phyloP scores from a whole-genome alignment of 92 coral and sea anemone genomes.

The Epizoanthus stellaris region DNA sequence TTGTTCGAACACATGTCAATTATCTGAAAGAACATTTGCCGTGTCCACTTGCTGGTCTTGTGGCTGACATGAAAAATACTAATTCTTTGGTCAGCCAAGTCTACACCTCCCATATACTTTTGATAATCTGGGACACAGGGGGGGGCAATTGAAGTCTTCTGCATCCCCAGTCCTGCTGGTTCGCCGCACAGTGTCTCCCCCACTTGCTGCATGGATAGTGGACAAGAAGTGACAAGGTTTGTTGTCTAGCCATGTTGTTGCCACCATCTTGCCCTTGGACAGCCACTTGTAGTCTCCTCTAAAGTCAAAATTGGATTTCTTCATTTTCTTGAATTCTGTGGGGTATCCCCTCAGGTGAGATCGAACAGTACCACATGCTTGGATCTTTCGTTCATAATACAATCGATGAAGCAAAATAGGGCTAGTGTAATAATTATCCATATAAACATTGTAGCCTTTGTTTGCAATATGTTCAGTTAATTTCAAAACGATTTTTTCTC shows the following conservation, averaged over 20 bases:
- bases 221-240: not conserved
- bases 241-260: no score
- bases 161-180: not conserved
- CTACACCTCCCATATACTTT: not conserved
- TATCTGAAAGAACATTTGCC: not conserved
- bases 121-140: not conserved
- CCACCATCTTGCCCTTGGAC: no score
- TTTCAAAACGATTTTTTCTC: not conserved
- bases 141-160: not conserved
- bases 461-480: constrained; percentile 16
- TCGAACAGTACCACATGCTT: not conserved
- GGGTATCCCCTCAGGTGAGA: not conserved
- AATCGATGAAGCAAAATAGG: not conserved
- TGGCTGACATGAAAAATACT: not conserved
- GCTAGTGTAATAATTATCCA: constrained; percentile 15
- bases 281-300: no score
- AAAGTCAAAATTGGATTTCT: no score
- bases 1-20: constrained; percentile 23
- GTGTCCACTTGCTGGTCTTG: constrained; percentile 12
- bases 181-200: not conserved
- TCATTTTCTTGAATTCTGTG: no score
- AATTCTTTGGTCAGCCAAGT: not conserved
- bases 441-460: constrained; percentile 27
- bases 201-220: not conserved
- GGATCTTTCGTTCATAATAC: not conserved